Evolutionary conservation across 1,140 invertebrate genomes (phyloP), one percentile per base, ranked within the genome.

Genomic region (Caenorhabditis briggsae): DNA sequence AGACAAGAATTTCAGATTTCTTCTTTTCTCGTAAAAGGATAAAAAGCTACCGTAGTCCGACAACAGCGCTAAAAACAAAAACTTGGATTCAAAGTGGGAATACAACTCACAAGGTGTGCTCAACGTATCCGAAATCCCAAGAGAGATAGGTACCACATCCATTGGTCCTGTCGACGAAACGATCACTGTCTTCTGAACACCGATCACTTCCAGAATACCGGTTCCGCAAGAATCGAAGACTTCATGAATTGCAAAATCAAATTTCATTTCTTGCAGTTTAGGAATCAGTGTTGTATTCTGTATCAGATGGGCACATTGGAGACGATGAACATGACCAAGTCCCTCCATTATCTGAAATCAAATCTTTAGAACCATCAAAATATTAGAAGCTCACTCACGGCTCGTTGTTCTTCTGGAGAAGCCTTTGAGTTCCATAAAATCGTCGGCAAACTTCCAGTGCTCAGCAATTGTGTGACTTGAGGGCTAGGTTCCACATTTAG

Each of bases 151-250:
- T 20, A 83, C 55, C 16, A 58, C 82, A 20, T 83, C 82, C 82
- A 58, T 83, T 48, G 58, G 55, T 43, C 55, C 82, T 18, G 82
- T 83, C 18, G 82, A 83, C 23, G 82, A 83, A n/a, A 83, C 82
- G 12, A 83, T 83, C 11, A 83, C 58, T 46, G 55, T 58, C 25
- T 83, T 83, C 82, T 59, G 33, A 33, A 83, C 2, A 11, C 58
- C 82, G 16, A 83, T 83, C 12, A 64, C 33, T 20, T 83, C 82
- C 9, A 83, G 46, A 83, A 83, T 83, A 59, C 82, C 82, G 41
- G 58, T n/a, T 43, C 82, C 82, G 55, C 82, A 83, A 83, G 58
- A 58, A 53, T 83, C 82, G 82, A 83, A 83, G 41, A 83, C 82
- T 83, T 83, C 82, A 18, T 83, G 82, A 46, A 83, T 83, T 7